Evolutionary conservation across 1,140 invertebrate genomes (phyloP), one percentile per base, ranked within the genome.

Genomic region (Ceratina calcarata): DNA sequence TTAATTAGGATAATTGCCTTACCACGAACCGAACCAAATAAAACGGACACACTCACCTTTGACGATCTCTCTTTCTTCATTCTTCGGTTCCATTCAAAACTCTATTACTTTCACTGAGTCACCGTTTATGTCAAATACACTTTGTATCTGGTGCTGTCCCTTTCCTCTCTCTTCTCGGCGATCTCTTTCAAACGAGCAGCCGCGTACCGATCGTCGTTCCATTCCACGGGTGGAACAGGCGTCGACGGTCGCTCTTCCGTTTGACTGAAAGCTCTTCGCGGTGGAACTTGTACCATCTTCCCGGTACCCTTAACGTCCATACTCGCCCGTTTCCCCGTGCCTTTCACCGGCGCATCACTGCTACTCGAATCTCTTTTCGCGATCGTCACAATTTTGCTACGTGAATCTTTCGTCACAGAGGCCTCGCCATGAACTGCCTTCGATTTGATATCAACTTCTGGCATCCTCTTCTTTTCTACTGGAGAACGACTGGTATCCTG

Each of bases 91-190:
- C 37, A 45, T 45, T 45, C 37, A 10, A 10, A 45, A 10, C 7
- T 45, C 13, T 2, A 49, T 20, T 13, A 49, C n/a, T 22, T 8
- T 67, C 51, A 53, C 10, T 12, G 49, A 62, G 20, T 60, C 20
- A 64, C 20, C 13, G 53, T 20, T 76, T 86, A 91, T 24, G 89
- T 90, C 20, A 90, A 67, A 16, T 90, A 90, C 67, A 91, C 86
- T 58, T 91, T 90, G 69, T 91, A 91, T 62, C 89, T 88, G 0
- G 89, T 89, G 24, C 89, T 89, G 70, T 91, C 87, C n/a, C 87
- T 86, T 49, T 89, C 88, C 22, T 82, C 64, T 24, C 89, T 88
- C 22, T 82, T 64, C 24, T 82, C 81, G 0, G 68, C 71, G 16
- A 80, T 71, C 16, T 80, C 65, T 20, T 85, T 83, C 53, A 74